These are phyloP conservation scores for Dione vanillae DNA, from an alignment of 2,888 invertebrate species.

Conservation along the genomic window DNA sequence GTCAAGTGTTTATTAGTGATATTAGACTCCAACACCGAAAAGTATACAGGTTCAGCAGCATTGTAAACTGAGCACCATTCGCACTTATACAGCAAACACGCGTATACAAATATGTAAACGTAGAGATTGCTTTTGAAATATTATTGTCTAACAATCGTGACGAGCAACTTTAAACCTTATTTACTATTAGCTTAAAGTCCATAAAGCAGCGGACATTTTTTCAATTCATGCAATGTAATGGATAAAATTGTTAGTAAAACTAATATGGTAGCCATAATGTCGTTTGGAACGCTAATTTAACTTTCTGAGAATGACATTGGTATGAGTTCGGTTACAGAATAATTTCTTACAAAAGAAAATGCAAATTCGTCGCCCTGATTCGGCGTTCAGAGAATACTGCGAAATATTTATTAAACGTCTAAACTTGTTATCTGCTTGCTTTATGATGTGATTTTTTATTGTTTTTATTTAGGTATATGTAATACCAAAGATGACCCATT, in stretches of 20 bases:
- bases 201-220: conserved; percentile 55
- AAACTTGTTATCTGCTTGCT: background rate
- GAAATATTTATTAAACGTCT: conserved; percentile 1
- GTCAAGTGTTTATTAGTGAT: conserved; percentile 76
- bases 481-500: too few relatives aligned
- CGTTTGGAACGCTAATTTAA: conserved; percentile 71
- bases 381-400: background rate
- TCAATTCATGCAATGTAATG: conserved; percentile 49
- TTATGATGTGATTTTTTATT: background rate
- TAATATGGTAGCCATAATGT: conserved; percentile 69
- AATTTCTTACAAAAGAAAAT: conserved; percentile 15
- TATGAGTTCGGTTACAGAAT: conserved; percentile 44
- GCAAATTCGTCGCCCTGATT: conserved; percentile 5
- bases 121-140: conserved; percentile 69
- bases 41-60: conserved; percentile 76
- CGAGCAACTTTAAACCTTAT: conserved; percentile 64
- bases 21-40: conserved; percentile 63
- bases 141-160: conserved; percentile 58
- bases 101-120: conserved; percentile 80
- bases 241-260: conserved; percentile 68
- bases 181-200: conserved; percentile 54
- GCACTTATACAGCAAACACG: conserved; percentile 82
- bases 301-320: conserved; percentile 67
- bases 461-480: background rate
- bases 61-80: conserved; percentile 82